These are phyloP conservation scores for Scaptomyza flava DNA, from an alignment of 2,888 invertebrate species.

Conservation along the genomic window DNA sequence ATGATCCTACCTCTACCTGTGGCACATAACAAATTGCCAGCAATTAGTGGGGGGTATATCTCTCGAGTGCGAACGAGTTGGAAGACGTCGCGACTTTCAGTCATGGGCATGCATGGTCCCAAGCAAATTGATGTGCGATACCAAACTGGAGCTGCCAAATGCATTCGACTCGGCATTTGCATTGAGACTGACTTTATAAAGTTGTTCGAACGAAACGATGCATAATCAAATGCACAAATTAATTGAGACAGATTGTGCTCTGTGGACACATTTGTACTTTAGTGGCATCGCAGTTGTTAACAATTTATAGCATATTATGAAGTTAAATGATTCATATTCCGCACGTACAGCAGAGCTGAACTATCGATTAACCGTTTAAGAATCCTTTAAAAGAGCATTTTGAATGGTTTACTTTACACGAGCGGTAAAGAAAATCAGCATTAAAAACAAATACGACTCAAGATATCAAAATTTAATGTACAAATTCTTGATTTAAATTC, in stretches of 20 bases:
- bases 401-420: too few relatives aligned
- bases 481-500: too few relatives aligned
- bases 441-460: too few relatives aligned
- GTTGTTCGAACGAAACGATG: slow-evolving; percentile 30
- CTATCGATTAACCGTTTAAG: too few relatives aligned
- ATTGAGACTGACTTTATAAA: slow-evolving; percentile 10
- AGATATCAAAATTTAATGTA: too few relatives aligned
- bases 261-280: slow-evolving; percentile 5
- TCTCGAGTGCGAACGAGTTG: slow-evolving; percentile 30
- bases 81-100: slow-evolving; percentile 21
- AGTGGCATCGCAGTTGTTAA: background rate
- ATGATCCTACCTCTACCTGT: slow-evolving; percentile 25
- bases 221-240: slow-evolving; percentile 51
- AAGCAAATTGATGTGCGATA: slow-evolving; percentile 49
- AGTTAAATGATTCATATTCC: background rate
- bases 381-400: too few relatives aligned
- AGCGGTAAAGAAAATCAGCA: too few relatives aligned
- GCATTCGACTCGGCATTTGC: slow-evolving; percentile 42
- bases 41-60: slow-evolving; percentile 65
- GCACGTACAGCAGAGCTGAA: background rate
- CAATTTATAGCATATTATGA: slow-evolving; percentile 7
- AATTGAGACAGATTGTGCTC: slow-evolving; percentile 53
- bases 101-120: slow-evolving; percentile 19
- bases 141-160: slow-evolving; percentile 60
- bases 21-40: slow-evolving; percentile 74